Evolutionary conservation across 1,140 invertebrate genomes (phyloP).

Genomic region (Lutraria rhynchaena): DNA sequence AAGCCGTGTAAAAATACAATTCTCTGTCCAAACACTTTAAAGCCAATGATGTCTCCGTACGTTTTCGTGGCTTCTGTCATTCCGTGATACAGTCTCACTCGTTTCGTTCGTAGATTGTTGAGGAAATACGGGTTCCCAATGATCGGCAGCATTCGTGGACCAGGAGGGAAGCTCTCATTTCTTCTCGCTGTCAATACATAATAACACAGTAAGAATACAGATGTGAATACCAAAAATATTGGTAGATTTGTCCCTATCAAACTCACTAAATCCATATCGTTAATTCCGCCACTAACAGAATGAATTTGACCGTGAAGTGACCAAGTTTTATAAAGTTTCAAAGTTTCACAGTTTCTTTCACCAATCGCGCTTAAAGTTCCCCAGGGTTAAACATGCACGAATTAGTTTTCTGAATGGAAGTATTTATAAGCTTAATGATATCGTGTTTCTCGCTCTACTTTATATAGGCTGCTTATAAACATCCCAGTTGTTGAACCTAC

Average conservation of each 20-base stretch:
- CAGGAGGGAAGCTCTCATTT: background rate
- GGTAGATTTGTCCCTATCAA: background rate
- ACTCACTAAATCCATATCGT: too few relatives aligned
- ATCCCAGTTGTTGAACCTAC: too few relatives aligned
- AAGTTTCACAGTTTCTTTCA: too few relatives aligned
- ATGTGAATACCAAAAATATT: background rate
- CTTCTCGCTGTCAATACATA: background rate
- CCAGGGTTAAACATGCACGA: too few relatives aligned
- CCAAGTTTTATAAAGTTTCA: too few relatives aligned
- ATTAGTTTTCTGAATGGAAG: too few relatives aligned
- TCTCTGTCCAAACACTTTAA: background rate
- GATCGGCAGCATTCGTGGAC: background rate
- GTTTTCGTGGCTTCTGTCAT: background rate
- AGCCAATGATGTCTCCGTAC: slow-evolving; percentile 9
- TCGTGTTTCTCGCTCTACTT: too few relatives aligned
- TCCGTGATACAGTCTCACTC: background rate
- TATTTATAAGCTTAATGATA: too few relatives aligned
- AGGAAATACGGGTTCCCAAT: background rate
- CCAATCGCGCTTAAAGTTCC: too few relatives aligned
- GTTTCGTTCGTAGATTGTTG: background rate
- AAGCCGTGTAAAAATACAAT: slow-evolving; percentile 5
- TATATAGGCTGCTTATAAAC: too few relatives aligned
- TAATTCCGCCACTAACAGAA: too few relatives aligned
- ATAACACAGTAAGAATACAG: slow-evolving; percentile 14
- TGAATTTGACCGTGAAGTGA: too few relatives aligned